Conservation (phyloP, 2,113 vertebrate genomes). For the Plestiodon gilberti region DNA sequence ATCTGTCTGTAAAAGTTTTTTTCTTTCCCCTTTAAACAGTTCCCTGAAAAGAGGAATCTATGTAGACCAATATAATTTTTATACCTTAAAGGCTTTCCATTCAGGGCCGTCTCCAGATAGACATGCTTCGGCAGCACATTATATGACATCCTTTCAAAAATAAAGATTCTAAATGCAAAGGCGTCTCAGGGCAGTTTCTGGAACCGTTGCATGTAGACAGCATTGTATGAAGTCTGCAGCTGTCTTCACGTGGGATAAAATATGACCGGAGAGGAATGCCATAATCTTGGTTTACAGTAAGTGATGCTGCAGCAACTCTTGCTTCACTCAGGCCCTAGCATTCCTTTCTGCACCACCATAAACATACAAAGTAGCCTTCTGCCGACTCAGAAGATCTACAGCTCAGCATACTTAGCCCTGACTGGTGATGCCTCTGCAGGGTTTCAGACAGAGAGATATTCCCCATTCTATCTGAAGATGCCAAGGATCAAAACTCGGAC, state of each 20-base stretch:
- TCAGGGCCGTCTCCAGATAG: background rate
- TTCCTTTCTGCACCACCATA: background rate
- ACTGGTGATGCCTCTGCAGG: too few species aligned
- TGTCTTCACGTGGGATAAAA: slow-evolving; percentile 11
- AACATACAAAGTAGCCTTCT: too few species aligned
- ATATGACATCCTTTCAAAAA: slow-evolving; percentile 1
- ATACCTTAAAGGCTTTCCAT: background rate
- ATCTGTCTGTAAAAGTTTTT: slow-evolving; percentile 21
- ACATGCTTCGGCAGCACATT: background rate
- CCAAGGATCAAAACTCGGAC: too few species aligned
- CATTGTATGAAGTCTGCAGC: background rate
- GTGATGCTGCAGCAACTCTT: background rate
- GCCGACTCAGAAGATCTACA: too few species aligned
- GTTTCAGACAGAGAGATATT: too few species aligned
- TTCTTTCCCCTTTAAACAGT: background rate
- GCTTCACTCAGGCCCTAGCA: background rate
- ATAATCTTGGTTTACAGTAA: slow-evolving; percentile 10
- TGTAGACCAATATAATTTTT: background rate
- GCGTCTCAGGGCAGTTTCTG: background rate
- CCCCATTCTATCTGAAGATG: too few species aligned
- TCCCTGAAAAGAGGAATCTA: slow-evolving; percentile 2
- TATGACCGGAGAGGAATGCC: background rate
- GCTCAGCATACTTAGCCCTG: too few species aligned
- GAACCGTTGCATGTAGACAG: background rate
- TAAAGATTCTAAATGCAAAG: background rate